Conservation (phyloP, 2,797 vertebrate genomes). For the Ctenopoma multispine region DNA sequence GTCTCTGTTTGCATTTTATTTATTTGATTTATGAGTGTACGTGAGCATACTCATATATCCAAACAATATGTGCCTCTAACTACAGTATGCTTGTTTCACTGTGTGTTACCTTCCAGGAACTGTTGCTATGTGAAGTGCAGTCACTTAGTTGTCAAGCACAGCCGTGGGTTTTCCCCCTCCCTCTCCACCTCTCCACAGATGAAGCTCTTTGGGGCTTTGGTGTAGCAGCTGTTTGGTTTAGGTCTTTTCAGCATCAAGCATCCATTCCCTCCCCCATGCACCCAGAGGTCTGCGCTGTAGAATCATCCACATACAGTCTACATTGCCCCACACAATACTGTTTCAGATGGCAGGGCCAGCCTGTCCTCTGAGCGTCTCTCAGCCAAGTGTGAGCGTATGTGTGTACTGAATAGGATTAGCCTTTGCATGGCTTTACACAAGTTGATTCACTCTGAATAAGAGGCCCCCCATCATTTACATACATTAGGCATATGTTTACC, state of each 20-base stretch:
- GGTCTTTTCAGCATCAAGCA: conserved; percentile 82
- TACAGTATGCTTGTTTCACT: conserved; percentile 59
- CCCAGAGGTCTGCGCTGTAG: conserved; percentile 69
- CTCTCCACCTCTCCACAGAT: conserved; percentile 74
- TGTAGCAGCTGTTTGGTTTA: conserved; percentile 83
- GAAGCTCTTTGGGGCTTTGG: conserved; percentile 81
- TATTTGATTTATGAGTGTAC: conserved; percentile 53
- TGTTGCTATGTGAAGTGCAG: conserved; percentile 83
- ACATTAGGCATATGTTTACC: conserved; percentile 61
- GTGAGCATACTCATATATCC: conserved; percentile 38
- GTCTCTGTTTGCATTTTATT: conserved; percentile 42
- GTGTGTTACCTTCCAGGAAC: conserved; percentile 74
- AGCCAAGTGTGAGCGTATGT: conserved; percentile 73
- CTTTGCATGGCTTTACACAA: conserved; percentile 77
- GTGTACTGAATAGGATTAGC: conserved; percentile 80
- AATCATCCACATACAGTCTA: conserved; percentile 80
- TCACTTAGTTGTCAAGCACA: conserved; percentile 85
- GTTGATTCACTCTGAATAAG: conserved; percentile 72
- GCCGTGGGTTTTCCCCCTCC: conserved; percentile 55
- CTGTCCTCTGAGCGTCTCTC: conserved; percentile 65
- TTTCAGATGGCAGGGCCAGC: conserved; percentile 75
- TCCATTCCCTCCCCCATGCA: conserved; percentile 74
- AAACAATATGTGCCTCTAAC: conserved; percentile 48
- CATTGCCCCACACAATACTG: conserved; percentile 80
- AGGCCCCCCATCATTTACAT: conserved; percentile 74